Evolutionary conservation across 2,797 vertebrate species (phyloP), one percentile per base, ranked within the genome.

Genomic region (Gallinago stenura): DNA sequence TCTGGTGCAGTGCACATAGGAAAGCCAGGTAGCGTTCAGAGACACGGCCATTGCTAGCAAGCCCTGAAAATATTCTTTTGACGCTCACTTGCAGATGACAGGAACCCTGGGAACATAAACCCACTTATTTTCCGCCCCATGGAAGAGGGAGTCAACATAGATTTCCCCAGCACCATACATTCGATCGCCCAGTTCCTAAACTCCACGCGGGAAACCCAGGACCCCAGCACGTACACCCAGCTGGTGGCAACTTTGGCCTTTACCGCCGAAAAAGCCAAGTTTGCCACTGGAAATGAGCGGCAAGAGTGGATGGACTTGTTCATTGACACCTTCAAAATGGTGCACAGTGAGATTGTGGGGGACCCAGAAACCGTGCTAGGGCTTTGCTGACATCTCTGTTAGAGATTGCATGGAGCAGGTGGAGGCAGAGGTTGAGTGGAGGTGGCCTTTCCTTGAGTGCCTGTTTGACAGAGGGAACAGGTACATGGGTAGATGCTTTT

Each of bases 211-310:
- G 98, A 99, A 97, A 98, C 98, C 76, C 98, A 97, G 97, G 98
- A 99, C 90, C 98, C 99, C 73, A 98, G 98, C 96, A 78, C 87
- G 96, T 98, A 99, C 97, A 97, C 96, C 97, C 98, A 98, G 93
- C 99, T 99, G 97, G 98, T 99, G 98, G 99, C 99, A 91, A 98
- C 99, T 98, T 98, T 99, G 99, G 99, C 99, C 93, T 99, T 99
- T 98, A 99, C 99, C 57, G 99, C 99, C 73, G 99, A 99, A 98
- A 98, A 99, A 98, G 99, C 99, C 98, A 99, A 99, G 98, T 98
- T 99, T 94, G 95, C 99, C 98, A 98, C 97, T 24, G 99, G 99
- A 97, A 90, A 81, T 77, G 99, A 99, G 97, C 99, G 98, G 98
- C 98, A 99, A 97, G 98, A 99, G 96, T 99, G 99, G 99, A 99